Base-by-base conservation (phyloP, 2,113 vertebrate genomes). In the Phalacrocorax brasilianus region DNA sequence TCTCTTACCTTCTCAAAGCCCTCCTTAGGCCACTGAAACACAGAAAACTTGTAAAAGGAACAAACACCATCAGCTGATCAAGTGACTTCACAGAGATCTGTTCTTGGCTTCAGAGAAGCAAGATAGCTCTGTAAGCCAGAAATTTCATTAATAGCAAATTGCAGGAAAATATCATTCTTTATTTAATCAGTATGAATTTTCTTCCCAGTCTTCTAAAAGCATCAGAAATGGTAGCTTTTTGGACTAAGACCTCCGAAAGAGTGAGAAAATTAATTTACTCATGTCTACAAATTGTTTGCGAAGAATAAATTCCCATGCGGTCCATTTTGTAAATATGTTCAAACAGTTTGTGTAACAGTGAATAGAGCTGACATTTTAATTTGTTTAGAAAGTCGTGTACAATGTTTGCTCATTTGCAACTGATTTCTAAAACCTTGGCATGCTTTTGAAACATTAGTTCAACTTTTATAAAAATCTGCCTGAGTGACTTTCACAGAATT, bases 351-450 rank as follows among this genome's bases (percentile, higher is more conserved):
- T 71, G 47, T 88, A 96, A 85, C 38, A 82, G 50, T 85, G 80
- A 91, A 86, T 83, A 93, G 61, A 96, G 21, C 9, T 96, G 95
- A 94, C 52, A 81, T 96, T 84, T 95, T 96, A 97, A 96, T 93
- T 96, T 97, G 76, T 96, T 97, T 96, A 89, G 67, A 91, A 88
- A 97, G 59, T 49, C 56, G 78, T 12, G 9, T 52, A 72, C 55
- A 94, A 56, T 91, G 40, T 84, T 96, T 94, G 72, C 38, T 95
- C n/a, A 95, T 88, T 96, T 96, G 56, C 85, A 40, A 92, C 88
- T 97, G 78, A 92, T 95, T 96, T 94, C 50, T 95, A 90, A 95
- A 95, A 95, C 44, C 35, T 85, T 92, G 70, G 30, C 75, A 65
- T 85, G 55, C 28, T 88, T 91, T 66, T 58, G 66, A 91, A 91